phyloP scores from a whole-genome alignment of 1,140 invertebrate species.

The Drosophila tani region DNA sequence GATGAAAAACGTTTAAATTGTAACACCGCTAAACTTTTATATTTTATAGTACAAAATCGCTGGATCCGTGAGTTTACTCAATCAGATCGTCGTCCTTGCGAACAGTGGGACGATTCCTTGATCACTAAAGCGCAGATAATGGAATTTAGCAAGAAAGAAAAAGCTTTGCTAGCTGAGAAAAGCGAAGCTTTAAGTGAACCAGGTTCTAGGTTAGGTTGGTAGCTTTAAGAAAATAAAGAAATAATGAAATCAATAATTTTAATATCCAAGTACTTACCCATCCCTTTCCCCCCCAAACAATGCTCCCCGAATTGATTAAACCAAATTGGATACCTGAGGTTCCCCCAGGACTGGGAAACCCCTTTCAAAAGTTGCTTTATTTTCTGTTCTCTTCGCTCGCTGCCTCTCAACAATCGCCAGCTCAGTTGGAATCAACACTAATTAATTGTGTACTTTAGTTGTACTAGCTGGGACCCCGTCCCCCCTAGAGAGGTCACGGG shows the following conservation, averaged over 20 bases:
- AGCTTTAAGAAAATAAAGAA: no score
- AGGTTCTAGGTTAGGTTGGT: background rate
- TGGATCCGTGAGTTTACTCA: conserved; percentile 75
- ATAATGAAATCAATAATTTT: conserved; percentile 2
- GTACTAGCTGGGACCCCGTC: conserved; percentile 26
- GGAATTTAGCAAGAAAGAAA: conserved; percentile 9
- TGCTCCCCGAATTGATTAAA: conserved; percentile 5
- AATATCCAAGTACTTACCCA: background rate
- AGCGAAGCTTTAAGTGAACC: background rate
- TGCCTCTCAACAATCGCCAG: conserved; percentile 24
- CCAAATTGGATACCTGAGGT: conserved; percentile 44
- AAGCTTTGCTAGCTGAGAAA: background rate
- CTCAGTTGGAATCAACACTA: conserved; percentile 36
- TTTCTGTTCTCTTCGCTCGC: conserved; percentile 36
- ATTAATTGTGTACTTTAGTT: conserved; percentile 37
- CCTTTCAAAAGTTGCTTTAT: conserved; percentile 64
- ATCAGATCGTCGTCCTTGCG: conserved; percentile 63
- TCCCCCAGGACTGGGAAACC: conserved; percentile 37
- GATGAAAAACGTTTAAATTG: no score
- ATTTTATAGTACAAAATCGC: conserved; percentile 69
- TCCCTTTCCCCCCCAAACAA: background rate
- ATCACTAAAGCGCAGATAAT: conserved; percentile 4
- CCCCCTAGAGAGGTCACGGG: conserved; percentile 1
- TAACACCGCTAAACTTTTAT: background rate
- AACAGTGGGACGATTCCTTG: conserved; percentile 54